A percentile compares a stretch with the other conserved stretches of the same genome.
These are phyloP conservation scores for Triops cancriformis DNA, from an alignment of 1,140 invertebrate genomes.

Conservation along the genomic window DNA sequence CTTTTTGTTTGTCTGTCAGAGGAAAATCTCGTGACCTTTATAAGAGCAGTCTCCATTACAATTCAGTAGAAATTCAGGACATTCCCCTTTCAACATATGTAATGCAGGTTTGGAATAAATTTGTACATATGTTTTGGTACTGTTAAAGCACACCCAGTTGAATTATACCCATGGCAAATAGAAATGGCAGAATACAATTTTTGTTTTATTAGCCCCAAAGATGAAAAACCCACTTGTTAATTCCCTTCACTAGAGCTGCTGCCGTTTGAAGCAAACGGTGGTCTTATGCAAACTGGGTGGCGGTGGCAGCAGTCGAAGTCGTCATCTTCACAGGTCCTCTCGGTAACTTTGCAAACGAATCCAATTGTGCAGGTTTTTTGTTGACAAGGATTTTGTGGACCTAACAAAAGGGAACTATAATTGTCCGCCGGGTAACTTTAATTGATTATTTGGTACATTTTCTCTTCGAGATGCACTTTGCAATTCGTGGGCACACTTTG, in stretches of 20 bases:
- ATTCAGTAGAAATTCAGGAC: too few relatives aligned
- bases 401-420: background rate
- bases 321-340: background rate
- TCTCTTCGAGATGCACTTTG: background rate
- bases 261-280: background rate
- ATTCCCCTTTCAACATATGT: too few relatives aligned
- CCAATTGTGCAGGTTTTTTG: background rate
- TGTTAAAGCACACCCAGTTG: too few relatives aligned
- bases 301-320: background rate
- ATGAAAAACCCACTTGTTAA: too few relatives aligned
- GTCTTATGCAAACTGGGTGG: background rate
- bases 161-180: too few relatives aligned
- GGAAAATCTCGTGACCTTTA: too few relatives aligned
- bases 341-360: background rate
- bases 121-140: too few relatives aligned
- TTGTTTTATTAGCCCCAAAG: too few relatives aligned
- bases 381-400: background rate
- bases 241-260: background rate
- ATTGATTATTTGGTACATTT: background rate
- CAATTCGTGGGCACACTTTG: background rate
- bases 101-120: too few relatives aligned
- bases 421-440: background rate
- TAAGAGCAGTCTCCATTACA: too few relatives aligned
- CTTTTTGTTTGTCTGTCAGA: too few relatives aligned
- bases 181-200: too few relatives aligned